Conservation (phyloP, 2,797 vertebrate genomes). For the Cygnus olor region DNA sequence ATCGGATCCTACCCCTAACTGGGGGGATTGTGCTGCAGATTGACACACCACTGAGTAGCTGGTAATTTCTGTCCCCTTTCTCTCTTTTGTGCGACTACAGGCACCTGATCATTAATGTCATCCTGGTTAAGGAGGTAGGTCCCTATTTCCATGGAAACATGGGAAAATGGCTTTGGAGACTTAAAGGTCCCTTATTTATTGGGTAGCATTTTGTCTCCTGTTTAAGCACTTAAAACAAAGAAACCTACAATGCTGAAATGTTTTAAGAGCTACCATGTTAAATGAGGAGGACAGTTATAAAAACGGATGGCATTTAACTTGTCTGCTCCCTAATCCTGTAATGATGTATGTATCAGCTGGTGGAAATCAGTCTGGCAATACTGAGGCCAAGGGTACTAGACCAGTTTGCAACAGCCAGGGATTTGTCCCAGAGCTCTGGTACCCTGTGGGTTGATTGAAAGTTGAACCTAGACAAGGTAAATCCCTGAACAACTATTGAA, state of each 20-base stretch:
- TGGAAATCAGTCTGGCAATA: background rate
- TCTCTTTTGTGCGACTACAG: conserved; percentile 58
- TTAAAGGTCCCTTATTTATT: conserved; percentile 47
- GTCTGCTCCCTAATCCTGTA: background rate
- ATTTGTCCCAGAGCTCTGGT: background rate
- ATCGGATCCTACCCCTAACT: background rate
- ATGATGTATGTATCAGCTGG: background rate
- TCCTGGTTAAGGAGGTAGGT: conserved; percentile 49
- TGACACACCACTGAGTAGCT: background rate
- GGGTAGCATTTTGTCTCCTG: conserved; percentile 40
- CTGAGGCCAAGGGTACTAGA: background rate
- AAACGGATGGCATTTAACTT: background rate
- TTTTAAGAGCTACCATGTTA: background rate
- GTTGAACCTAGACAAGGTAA: background rate
- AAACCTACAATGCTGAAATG: background rate
- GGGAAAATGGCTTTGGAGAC: conserved; percentile 54
- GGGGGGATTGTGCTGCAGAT: background rate
- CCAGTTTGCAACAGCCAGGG: background rate
- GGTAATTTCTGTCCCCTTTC: conserved; percentile 61
- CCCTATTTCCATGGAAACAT: conserved; percentile 77
- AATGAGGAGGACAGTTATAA: conserved; percentile 24
- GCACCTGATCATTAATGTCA: conserved; percentile 76
- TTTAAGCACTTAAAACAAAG: conserved; percentile 43
- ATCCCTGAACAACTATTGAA: background rate
- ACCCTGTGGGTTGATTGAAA: background rate